These are phyloP conservation scores for Colaptes auratus DNA, from an alignment of 2,113 vertebrate species.

Conservation along the genomic window DNA sequence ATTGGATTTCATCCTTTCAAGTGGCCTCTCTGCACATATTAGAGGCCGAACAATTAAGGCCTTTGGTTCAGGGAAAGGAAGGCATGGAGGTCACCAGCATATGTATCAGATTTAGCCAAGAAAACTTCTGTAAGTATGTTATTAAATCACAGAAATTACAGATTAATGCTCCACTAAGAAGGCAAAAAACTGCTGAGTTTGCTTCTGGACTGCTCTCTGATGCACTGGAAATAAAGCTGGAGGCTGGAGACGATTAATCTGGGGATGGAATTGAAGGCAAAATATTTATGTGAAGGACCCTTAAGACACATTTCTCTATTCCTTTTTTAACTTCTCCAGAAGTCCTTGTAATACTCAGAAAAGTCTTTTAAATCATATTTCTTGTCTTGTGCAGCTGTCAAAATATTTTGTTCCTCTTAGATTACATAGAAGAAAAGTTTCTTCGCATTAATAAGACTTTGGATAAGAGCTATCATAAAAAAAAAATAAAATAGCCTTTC, in stretches of 20 bases:
- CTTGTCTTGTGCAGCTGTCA: constrained; percentile 6
- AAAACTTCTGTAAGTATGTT: constrained; percentile 40
- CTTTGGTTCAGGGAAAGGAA: constrained; percentile 45
- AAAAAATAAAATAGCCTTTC: background rate
- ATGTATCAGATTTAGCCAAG: constrained; percentile 49
- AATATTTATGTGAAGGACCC: constrained; percentile 52
- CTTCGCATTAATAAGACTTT: constrained; percentile 9
- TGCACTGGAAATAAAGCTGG: constrained; percentile 10
- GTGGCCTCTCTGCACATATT: background rate
- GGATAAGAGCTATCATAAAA: background rate
- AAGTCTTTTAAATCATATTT: constrained; percentile 40
- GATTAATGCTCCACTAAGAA: constrained; percentile 48
- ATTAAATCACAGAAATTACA: constrained; percentile 65
- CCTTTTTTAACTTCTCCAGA: constrained; percentile 56
- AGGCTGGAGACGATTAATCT: constrained; percentile 40
- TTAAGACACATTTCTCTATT: constrained; percentile 39
- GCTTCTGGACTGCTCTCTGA: constrained; percentile 38
- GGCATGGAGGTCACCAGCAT: constrained; percentile 33
- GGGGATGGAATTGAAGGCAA: constrained; percentile 29
- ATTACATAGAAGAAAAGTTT: background rate
- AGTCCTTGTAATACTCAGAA: constrained; percentile 46
- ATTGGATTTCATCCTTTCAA: constrained; percentile 35
- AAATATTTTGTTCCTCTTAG: constrained; percentile 41
- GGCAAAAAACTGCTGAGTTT: constrained; percentile 41
- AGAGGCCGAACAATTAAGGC: constrained; percentile 16